phyloP scores from a whole-genome alignment of 2,888 invertebrate species.

The Diarsia rubi region DNA sequence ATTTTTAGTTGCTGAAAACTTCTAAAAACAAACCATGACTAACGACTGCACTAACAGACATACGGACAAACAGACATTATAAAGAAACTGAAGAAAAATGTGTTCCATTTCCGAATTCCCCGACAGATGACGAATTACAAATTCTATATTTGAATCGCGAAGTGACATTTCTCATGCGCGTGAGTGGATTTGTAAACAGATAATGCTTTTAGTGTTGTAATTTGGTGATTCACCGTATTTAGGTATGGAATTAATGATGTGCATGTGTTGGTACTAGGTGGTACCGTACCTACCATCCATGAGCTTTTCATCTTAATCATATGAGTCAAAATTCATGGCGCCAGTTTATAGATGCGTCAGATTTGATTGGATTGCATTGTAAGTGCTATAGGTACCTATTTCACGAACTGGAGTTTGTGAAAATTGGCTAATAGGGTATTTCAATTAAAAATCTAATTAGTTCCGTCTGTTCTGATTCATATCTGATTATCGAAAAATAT shows the following conservation, averaged over 20 bases:
- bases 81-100: conserved; percentile 61
- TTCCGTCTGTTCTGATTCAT: too few relatives aligned
- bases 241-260: conserved; percentile 21
- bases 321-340: conserved; percentile 46
- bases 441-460: too few relatives aligned
- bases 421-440: background rate
- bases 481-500: too few relatives aligned
- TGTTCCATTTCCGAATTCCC: conserved; percentile 76
- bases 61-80: conserved; percentile 52
- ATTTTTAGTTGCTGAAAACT: conserved; percentile 19
- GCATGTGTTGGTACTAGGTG: conserved; percentile 32
- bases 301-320: conserved; percentile 28
- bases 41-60: conserved; percentile 48
- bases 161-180: conserved; percentile 61
- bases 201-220: conserved; percentile 32
- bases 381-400: background rate
- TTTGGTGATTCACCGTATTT: conserved; percentile 52
- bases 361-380: background rate
- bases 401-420: background rate
- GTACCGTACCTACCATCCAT: conserved; percentile 9
- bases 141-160: conserved; percentile 62
- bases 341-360: conserved; percentile 42
- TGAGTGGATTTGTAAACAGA: conserved; percentile 56
- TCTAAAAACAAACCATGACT: conserved; percentile 54
- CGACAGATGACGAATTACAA: conserved; percentile 70